Evolutionary conservation across 2,113 vertebrate species (phyloP).

Genomic region (Micromys minutus): DNA sequence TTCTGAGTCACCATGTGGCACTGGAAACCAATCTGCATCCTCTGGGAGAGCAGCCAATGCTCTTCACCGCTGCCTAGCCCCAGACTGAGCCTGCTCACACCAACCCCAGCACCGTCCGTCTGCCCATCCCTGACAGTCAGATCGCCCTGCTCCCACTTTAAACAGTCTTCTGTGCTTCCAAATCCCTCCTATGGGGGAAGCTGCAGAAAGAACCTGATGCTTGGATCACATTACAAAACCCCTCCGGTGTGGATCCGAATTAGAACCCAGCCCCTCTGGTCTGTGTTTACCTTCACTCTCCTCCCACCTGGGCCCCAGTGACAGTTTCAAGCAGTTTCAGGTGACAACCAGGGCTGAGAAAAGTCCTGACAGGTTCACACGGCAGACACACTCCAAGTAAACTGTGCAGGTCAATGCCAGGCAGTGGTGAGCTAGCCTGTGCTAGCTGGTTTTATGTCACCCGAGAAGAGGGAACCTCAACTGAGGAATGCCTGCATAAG

Average conservation of each 20-base stretch:
- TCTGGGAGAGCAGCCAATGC: background rate
- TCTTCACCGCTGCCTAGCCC: background rate
- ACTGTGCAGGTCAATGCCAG: rapidly evolving
- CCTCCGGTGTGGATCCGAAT: rapidly evolving
- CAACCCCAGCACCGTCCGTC: rapidly evolving
- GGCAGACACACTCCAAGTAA: background rate
- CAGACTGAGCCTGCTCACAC: background rate
- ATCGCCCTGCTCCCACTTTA: background rate
- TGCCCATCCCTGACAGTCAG: background rate
- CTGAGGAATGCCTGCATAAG: background rate
- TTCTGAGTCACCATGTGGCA: background rate
- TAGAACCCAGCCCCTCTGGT: background rate
- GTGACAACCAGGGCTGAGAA: background rate
- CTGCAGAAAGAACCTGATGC: background rate
- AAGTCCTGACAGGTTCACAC: background rate
- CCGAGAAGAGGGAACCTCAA: background rate
- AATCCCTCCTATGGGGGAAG: background rate
- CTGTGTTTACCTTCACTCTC: rapidly evolving
- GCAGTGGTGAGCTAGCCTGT: background rate
- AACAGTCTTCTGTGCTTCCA: background rate
- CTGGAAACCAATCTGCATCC: background rate
- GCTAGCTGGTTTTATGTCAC: background rate
- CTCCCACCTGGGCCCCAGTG: rapidly evolving
- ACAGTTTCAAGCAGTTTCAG: background rate
- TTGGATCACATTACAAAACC: background rate